phyloP scores from a whole-genome alignment of 1,140 invertebrate genomes.

The Notospermus geniculatus region DNA sequence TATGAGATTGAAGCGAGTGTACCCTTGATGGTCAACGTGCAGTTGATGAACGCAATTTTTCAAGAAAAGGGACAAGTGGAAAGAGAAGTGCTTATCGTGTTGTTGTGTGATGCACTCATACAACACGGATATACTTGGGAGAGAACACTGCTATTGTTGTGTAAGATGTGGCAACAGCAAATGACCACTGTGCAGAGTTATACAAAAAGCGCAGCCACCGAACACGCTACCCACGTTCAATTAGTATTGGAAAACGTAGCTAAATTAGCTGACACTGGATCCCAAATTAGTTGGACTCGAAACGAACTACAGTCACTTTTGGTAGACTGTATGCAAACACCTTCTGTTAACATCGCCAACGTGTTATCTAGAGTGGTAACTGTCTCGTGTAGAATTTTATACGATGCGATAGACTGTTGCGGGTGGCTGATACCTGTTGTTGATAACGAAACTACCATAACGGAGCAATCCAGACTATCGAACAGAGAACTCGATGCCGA shows the following conservation, averaged over 20 bases:
- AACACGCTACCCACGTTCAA: neutral
- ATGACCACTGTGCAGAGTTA: neutral
- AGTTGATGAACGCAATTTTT: neutral
- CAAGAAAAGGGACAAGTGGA: neutral
- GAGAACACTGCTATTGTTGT: neutral
- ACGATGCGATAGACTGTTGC: neutral
- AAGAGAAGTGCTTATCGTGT: neutral
- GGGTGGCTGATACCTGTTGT: constrained; percentile 1
- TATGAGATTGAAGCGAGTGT: neutral
- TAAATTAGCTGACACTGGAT: neutral
- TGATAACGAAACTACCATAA: neutral
- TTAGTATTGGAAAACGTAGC: neutral
- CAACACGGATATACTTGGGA: constrained; percentile 1
- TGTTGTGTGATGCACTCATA: constrained; percentile 2
- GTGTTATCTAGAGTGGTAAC: neutral
- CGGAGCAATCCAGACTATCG: neutral
- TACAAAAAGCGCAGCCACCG: neutral
- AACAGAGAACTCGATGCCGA: neutral
- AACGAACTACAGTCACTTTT: neutral
- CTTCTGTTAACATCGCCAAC: neutral
- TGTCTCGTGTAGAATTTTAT: neutral
- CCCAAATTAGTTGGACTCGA: neutral
- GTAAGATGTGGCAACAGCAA: constrained; percentile 4
- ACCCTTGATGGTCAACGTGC: neutral
- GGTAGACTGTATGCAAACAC: neutral